Base-by-base conservation (phyloP, 2,797 vertebrate species). In the Jordanella pulchra region DNA sequence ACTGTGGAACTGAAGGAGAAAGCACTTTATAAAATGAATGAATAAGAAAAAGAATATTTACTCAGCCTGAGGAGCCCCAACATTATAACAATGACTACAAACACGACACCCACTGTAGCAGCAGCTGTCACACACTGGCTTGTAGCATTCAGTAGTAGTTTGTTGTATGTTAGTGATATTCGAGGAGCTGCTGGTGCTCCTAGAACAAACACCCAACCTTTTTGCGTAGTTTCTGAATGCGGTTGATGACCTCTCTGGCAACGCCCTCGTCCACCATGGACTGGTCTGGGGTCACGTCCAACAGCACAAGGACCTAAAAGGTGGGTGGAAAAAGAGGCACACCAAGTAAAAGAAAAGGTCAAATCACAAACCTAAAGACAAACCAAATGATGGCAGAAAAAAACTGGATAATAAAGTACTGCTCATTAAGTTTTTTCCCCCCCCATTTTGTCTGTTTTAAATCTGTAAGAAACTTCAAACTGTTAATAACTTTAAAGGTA, bases 191-290 rank as follows among this genome's bases (percentile, higher is more conserved):
- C 73, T 75, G 58, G 71, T 45, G 78, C 55, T 82, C 60, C 67
- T 70, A 45, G 72, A 87, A 86, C 84, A 82, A 76, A 47, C 61
- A 61, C 44, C 85, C 79, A 73, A 98, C 98, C 97, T 99, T 99
- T 90, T 99, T 99, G 70, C 97, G 96, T 76, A 99, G 95, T 86
- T 99, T 99, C 94, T 99, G 98, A 87, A 99, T 97, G 85, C 97
- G 98, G 90, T 99, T 99, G 88, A 99, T 98, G 86, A 99, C 97
- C 69, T 99, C 98, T 47, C 97, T 93, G 67, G 98, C 97, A 78
- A 99, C 96, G 1, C 98, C 98, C 89, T 99, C 97, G 76, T 98
- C 97, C 71, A 98, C 87, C 98, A 99, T 98, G 58, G 97, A 95
- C 91, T 99, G 97, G 91, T 99, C 97, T 0, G 97, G 98, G 45